Evolutionary conservation across 2,888 invertebrate species (phyloP), one percentile per base, ranked within the genome.

Genomic region (Chironomus riparius): DNA sequence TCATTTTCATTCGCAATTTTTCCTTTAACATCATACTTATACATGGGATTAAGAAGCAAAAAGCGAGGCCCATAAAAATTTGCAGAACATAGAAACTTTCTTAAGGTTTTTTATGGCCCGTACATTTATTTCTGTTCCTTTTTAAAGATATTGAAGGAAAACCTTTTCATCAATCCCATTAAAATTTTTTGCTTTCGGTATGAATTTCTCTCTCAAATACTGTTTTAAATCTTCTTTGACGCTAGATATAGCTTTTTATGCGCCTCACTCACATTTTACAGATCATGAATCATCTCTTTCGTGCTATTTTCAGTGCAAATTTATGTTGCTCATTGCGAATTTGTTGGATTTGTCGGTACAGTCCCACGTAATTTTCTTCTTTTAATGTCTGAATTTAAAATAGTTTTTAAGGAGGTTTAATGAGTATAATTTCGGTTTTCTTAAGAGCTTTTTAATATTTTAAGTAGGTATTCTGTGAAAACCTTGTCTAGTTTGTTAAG

Each of bases 111-210:
- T 56, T 15, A 56, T 18, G 56, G 18, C 56, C 38, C n/a, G 15
- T n/a, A 50, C 50, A n/a, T n/a, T 50, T 50, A 5, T 50, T 15
- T 50, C 18, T 56, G 38, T 38, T 28, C 28, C 38, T 38, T 38
- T 38, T 38, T 56, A 15, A 56, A 56, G 50, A 50, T 13, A 50
- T 12, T n/a, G n/a, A 12, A 18, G 13, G 15, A 68, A 65, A 21
- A 38, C n/a, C 38, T 74, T 61, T 74, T 74, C 73, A 65, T 74
- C 74, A 61, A 68, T 47, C 48, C 74, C 68, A 74, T 74, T 65
- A 74, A 74, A 65, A 47, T 74, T 65, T 74, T 21, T 21, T 24
- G 7, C 10, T 12, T 21, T 56, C 15, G n/a, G n/a, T 4, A 18
- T 18, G 15, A 18, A n/a, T 56, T 18, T 6, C 56, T 56, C 56